phyloP scores from a whole-genome alignment of 2,888 invertebrate species.

The Drosophila yooni region DNA sequence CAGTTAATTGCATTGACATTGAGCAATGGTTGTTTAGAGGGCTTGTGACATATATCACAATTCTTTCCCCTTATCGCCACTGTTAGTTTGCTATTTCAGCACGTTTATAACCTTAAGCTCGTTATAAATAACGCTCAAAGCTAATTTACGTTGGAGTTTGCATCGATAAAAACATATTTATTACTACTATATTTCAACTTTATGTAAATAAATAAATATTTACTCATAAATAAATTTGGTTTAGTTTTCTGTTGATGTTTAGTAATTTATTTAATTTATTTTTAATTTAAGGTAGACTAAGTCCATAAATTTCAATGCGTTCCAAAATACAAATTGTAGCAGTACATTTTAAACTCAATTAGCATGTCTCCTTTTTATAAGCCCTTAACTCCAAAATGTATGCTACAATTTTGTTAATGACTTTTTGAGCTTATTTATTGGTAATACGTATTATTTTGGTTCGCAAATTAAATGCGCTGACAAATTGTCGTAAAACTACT shows the following conservation, averaged over 20 bases:
- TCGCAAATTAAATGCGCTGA: constrained; percentile 56
- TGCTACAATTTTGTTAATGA: constrained; percentile 22
- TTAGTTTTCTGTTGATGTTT: neutral
- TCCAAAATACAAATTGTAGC: too few species aligned
- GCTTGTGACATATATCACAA: constrained; percentile 10
- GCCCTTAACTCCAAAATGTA: constrained; percentile 5
- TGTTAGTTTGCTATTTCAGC: neutral
- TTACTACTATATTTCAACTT: neutral
- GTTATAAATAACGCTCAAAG: neutral
- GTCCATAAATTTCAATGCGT: neutral
- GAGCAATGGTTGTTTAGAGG: constrained; percentile 1
- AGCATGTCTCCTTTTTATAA: neutral
- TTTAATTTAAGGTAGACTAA: neutral
- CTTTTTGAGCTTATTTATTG: constrained; percentile 8
- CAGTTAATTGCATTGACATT: constrained; percentile 38
- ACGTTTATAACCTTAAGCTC: neutral
- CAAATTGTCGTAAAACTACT: constrained; percentile 55
- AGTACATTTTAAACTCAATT: neutral
- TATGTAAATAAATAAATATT: neutral
- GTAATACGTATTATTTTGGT: neutral
- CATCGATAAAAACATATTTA: neutral
- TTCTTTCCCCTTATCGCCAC: neutral
- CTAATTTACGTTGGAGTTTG: neutral
- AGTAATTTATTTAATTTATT: neutral
- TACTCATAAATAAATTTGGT: neutral